These are phyloP conservation scores for Heliconius hermathena DNA, from an alignment of 1,140 invertebrate species.

Conservation along the genomic window DNA sequence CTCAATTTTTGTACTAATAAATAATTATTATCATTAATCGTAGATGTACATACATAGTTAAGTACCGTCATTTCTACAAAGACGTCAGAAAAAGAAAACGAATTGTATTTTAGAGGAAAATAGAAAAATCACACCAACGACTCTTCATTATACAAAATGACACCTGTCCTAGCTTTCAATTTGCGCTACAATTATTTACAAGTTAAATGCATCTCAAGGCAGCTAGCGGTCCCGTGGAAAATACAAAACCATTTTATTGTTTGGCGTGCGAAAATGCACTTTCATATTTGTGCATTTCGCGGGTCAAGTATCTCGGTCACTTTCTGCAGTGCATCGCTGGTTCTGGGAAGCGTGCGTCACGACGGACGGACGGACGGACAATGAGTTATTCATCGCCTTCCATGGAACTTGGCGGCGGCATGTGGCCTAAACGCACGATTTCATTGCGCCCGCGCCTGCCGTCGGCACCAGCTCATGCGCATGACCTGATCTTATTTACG, in stretches of 20 bases:
- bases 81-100: background rate
- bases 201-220: slow-evolving; percentile 24
- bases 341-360: slow-evolving; percentile 77
- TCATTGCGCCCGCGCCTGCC: slow-evolving; percentile 55
- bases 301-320: slow-evolving; percentile 73
- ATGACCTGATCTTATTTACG: slow-evolving; percentile 66
- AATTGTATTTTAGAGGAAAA: background rate
- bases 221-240: slow-evolving; percentile 31
- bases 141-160: background rate
- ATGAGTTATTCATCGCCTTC: slow-evolving; percentile 81
- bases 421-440: slow-evolving; percentile 75
- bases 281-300: slow-evolving; percentile 53
- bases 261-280: slow-evolving; percentile 39
- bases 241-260: slow-evolving; percentile 38
- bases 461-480: slow-evolving; percentile 49
- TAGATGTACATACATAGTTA: no score
- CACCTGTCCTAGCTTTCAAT: slow-evolving; percentile 3
- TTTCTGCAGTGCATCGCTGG: slow-evolving; percentile 65
- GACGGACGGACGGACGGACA: slow-evolving; percentile 73
- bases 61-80: no score
- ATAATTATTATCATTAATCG: no score
- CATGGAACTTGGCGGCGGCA: slow-evolving; percentile 74
- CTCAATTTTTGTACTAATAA: no score
- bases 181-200: slow-evolving; percentile 5
- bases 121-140: background rate